Percentiles rank a stretch among this genome's conserved stretches.
Evolutionary conservation across 2,888 invertebrate genomes (phyloP).

Genomic region (Teinopalpus imperialis): DNA sequence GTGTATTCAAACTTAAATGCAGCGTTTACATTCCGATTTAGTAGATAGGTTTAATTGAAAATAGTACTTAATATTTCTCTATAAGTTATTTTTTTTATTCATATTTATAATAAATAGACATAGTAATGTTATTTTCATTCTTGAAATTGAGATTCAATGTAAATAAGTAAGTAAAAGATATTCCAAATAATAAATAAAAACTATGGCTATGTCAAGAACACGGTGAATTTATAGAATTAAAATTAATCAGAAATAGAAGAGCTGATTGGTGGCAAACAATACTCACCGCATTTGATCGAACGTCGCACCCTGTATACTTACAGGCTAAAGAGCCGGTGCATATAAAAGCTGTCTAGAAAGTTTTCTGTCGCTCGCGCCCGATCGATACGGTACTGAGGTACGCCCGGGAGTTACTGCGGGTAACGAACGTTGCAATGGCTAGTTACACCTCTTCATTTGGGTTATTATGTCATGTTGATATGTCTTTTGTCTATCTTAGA

Average conservation of each 20-base stretch:
- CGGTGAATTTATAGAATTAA: conserved; percentile 10
- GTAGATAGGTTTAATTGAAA: no score
- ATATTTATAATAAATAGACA: no score
- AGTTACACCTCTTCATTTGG: conserved; percentile 68
- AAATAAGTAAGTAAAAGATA: no score
- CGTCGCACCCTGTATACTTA: conserved; percentile 51
- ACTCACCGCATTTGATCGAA: conserved; percentile 49
- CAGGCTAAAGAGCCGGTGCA: conserved; percentile 76
- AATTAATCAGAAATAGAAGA: conserved; percentile 32
- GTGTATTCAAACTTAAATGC: no score
- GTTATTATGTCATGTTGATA: conserved; percentile 75
- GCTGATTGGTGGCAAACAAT: conserved; percentile 36
- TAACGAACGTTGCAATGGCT: conserved; percentile 68
- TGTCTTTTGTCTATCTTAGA: not conserved
- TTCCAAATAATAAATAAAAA: no score
- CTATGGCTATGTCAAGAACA: no score
- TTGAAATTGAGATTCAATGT: no score
- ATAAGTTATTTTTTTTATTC: not conserved
- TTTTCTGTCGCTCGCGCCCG: conserved; percentile 77
- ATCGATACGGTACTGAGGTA: conserved; percentile 71
- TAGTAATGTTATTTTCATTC: no score
- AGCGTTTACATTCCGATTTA: no score
- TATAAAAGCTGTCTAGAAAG: conserved; percentile 83
- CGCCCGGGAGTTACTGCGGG: conserved; percentile 59
- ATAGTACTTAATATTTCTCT: no score